These are phyloP conservation scores for Phortica variegata DNA, from an alignment of 1,140 invertebrate genomes.

Conservation along the genomic window DNA sequence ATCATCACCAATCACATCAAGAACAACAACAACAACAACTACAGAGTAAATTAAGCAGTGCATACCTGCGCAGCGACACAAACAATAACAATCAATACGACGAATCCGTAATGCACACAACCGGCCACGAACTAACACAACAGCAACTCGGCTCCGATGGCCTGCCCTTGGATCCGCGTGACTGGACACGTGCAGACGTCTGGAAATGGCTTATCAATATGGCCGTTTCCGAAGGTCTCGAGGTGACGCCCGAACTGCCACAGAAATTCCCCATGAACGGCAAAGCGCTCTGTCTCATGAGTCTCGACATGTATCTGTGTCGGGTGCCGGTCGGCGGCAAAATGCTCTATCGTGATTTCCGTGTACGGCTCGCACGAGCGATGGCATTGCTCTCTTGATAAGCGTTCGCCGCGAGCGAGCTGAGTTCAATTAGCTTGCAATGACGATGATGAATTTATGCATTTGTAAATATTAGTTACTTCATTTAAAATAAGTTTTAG, in stretches of 20 bases:
- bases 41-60: conserved; percentile 11
- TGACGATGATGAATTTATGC: too few species aligned
- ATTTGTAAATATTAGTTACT: too few species aligned
- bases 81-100: conserved; percentile 1
- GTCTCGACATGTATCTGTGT: conserved; percentile 69
- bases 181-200: conserved; percentile 69
- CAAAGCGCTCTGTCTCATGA: conserved; percentile 75
- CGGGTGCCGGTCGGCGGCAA: conserved; percentile 70
- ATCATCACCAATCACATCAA: conserved; percentile 23
- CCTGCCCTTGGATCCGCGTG: conserved; percentile 65
- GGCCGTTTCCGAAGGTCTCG: conserved; percentile 62
- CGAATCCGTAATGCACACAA: background rate
- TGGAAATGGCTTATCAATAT: conserved; percentile 65
- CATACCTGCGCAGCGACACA: conserved; percentile 5
- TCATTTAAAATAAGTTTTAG: too few species aligned
- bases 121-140: conserved; percentile 7
- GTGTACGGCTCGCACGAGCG: conserved; percentile 49
- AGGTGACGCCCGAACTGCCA: conserved; percentile 59
- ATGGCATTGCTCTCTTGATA: conserved; percentile 46
- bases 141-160: conserved; percentile 45
- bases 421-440: too few species aligned
- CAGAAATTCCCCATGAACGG: conserved; percentile 74
- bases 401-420: conserved; percentile 5
- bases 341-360: conserved; percentile 62
- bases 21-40: conserved; percentile 36